Conservation (phyloP, 2,113 vertebrate species). For the Ramphastos sulfuratus region DNA sequence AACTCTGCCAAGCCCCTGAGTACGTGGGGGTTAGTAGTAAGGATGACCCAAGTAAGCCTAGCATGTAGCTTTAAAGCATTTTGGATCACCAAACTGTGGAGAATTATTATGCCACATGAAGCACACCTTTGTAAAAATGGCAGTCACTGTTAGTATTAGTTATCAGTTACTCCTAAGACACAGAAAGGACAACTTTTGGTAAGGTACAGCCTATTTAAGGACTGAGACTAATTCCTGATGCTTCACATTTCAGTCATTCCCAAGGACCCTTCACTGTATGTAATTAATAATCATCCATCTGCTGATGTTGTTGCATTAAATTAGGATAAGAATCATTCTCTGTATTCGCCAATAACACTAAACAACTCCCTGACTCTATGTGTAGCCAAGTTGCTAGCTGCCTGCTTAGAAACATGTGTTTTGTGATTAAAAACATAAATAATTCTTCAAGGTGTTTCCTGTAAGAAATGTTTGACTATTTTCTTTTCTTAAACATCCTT, state of each 20-base stretch:
- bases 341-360: not conserved
- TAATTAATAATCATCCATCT: not conserved
- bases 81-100: not conserved
- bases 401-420: not conserved
- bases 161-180: not conserved
- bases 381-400: not conserved
- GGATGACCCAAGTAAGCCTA: not conserved
- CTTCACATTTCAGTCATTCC: not conserved
- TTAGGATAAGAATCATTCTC: not conserved
- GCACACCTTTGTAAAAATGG: not conserved
- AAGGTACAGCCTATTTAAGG: not conserved
- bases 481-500: not conserved
- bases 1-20: not conserved
- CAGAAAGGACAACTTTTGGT: not conserved
- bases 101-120: not conserved
- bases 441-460: not conserved
- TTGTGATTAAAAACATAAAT: not conserved
- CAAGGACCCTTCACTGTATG: not conserved
- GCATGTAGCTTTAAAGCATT: not conserved
- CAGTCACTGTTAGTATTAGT: not conserved
- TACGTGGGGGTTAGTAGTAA: not conserved
- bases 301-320: not conserved
- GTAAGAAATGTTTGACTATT: not conserved
- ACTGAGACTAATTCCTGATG: not conserved
- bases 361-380: fast-evolving